Evolutionary conservation across 2,888 invertebrate species (phyloP).

Genomic region (Stenolophus ochropezus): DNA sequence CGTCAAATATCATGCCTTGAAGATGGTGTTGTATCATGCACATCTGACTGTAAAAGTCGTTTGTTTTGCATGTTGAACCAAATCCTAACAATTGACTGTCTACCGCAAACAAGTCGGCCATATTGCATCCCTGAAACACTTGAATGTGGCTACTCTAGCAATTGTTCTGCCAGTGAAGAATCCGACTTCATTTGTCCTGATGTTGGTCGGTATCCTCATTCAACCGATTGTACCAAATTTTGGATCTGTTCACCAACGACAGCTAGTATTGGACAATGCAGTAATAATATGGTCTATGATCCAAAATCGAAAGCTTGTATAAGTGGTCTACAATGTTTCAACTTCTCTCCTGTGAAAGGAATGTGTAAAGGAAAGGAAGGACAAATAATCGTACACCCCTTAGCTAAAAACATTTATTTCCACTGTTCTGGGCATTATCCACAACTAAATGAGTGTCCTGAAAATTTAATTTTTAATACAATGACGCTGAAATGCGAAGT

Average conservation of each 20-base stretch:
- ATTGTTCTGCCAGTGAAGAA: not conserved
- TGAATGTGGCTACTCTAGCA: not conserved
- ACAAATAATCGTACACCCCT: conserved; percentile 5
- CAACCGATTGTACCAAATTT: not conserved
- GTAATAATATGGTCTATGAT: not conserved
- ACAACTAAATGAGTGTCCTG: not conserved
- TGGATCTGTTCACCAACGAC: not conserved
- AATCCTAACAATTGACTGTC: not conserved
- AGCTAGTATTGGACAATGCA: not conserved
- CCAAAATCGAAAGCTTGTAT: not conserved
- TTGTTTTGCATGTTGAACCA: not conserved
- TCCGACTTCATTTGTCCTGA: not conserved
- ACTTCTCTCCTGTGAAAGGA: not conserved
- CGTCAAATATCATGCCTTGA: not conserved
- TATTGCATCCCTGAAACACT: not conserved
- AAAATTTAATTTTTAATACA: conserved; percentile 15
- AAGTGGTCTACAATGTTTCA: not conserved
- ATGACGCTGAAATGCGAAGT: conserved; percentile 29
- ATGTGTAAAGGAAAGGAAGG: not conserved
- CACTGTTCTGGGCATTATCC: conserved; percentile 25
- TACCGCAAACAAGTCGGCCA: not conserved
- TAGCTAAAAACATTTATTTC: conserved; percentile 27
- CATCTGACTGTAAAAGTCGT: not conserved
- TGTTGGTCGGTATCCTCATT: not conserved
- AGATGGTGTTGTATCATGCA: not conserved